A percentile compares a stretch with the other conserved stretches of the same genome.
Conservation (phyloP, 1,140 invertebrate genomes). For the Drosophila subobscura region DNA sequence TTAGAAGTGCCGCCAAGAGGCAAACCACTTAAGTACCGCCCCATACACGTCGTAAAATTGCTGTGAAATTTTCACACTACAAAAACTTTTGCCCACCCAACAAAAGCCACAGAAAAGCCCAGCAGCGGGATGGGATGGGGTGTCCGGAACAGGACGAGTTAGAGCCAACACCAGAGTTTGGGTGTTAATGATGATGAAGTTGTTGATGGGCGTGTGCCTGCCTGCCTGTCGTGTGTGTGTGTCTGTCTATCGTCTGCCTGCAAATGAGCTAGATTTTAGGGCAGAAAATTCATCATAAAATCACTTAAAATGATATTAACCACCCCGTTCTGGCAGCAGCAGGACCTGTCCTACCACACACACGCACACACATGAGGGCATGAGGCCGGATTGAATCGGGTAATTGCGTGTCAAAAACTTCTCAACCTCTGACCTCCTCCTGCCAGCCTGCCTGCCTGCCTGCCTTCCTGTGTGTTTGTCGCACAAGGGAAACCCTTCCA, state of each 20-base stretch:
- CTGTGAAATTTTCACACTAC: slow-evolving; percentile 79
- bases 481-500: slow-evolving; percentile 22
- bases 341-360: too few relatives aligned
- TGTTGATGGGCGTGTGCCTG: slow-evolving; percentile 29
- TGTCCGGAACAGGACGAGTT: slow-evolving; percentile 22
- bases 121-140: not conserved
- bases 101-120: slow-evolving; percentile 4
- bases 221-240: slow-evolving; percentile 10
- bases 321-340: slow-evolving; percentile 25
- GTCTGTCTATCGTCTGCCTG: slow-evolving; percentile 50
- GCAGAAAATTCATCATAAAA: slow-evolving; percentile 81
- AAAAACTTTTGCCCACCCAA: slow-evolving; percentile 66
- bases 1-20: slow-evolving; percentile 77
- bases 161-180: slow-evolving; percentile 25
- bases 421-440: slow-evolving; percentile 68
- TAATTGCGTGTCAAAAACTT: slow-evolving; percentile 79
- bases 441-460: too few relatives aligned
- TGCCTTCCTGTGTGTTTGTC: not conserved
- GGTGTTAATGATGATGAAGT: slow-evolving; percentile 58
- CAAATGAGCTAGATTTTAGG: slow-evolving; percentile 77
- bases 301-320: slow-evolving; percentile 80
- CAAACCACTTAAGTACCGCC: slow-evolving; percentile 76
- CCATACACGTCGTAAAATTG: slow-evolving; percentile 61
- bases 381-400: slow-evolving; percentile 33
- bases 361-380: too few relatives aligned